Evolutionary conservation across 2,888 invertebrate species (phyloP).

Genomic region (Acanthococcus lagerstroemiae): DNA sequence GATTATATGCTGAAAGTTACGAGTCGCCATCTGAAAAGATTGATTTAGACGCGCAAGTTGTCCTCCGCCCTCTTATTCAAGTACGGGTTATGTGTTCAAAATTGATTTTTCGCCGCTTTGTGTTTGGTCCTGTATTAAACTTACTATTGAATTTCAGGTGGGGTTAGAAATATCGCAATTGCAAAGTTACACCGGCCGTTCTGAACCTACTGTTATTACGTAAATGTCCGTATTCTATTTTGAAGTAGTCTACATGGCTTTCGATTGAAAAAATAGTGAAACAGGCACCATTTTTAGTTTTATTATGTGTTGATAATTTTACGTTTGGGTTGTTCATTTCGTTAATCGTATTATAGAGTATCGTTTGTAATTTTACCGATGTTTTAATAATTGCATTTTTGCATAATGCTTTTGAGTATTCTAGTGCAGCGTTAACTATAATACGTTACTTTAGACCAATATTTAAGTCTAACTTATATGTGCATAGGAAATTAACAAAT

Average conservation of each 20-base stretch:
- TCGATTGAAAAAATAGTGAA: not conserved
- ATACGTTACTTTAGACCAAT: not conserved
- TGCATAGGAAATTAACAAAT: too few relatives aligned
- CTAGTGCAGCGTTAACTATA: not conserved
- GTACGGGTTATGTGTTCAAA: slow-evolving; percentile 18
- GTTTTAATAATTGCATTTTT: too few relatives aligned
- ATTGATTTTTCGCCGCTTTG: not conserved
- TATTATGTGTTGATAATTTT: not conserved
- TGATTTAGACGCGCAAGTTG: slow-evolving; percentile 52
- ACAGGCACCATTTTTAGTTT: not conserved
- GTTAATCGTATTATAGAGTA: not conserved
- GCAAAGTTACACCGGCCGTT: slow-evolving; percentile 72
- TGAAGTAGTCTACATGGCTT: too few relatives aligned
- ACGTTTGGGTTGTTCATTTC: not conserved
- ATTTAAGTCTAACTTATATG: too few relatives aligned
- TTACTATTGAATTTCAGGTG: slow-evolving; percentile 45
- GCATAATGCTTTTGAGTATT: not conserved
- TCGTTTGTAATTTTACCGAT: too few relatives aligned
- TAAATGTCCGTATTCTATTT: slow-evolving; percentile 43
- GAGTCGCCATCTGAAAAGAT: slow-evolving; percentile 56
- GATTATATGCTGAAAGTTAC: slow-evolving; percentile 91
- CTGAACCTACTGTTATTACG: slow-evolving; percentile 92
- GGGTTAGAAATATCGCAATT: slow-evolving; percentile 77
- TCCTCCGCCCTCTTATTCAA: slow-evolving; percentile 68
- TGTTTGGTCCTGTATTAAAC: not conserved